A percentile compares a stretch with the other conserved stretches of the same genome.
phyloP scores from a whole-genome alignment of 2,113 vertebrate genomes.

The Progne subis region DNA sequence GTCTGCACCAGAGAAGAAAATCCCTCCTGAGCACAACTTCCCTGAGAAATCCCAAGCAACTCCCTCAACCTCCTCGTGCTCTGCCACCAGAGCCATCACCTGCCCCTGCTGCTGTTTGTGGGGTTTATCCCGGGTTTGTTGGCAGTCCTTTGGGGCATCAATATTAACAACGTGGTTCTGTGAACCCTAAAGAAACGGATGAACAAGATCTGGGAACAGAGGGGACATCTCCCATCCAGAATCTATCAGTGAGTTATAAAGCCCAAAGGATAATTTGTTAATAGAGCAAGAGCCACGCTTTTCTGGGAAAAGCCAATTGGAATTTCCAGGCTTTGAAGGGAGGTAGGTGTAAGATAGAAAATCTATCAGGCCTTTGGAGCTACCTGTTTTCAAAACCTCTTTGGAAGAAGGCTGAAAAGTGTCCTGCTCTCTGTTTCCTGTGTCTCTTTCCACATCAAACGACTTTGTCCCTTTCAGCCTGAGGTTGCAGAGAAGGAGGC shows the following conservation, averaged over 20 bases:
- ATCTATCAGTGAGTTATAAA: constrained; percentile 1
- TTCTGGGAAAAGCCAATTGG: constrained; percentile 25
- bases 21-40: not conserved
- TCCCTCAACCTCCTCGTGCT: not conserved
- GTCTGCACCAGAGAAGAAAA: not conserved
- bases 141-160: not conserved
- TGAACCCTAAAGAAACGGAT: constrained; percentile 4
- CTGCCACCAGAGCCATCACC: not conserved
- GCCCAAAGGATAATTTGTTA: not conserved
- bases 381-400: not conserved
- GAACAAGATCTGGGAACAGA: not conserved
- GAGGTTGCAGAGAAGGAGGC: not conserved
- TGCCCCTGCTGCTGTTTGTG: rapidly evolving
- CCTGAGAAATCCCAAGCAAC: not conserved
- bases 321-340: not conserved
- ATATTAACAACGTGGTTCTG: not conserved
- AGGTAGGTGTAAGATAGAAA: not conserved
- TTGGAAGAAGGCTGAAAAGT: not conserved
- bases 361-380: not conserved
- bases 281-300: not conserved
- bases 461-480: not conserved
- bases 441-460: not conserved
- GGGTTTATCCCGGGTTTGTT: rapidly evolving
- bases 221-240: constrained; percentile 18
- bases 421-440: not conserved